Conservation (phyloP, 2,888 invertebrate genomes). For the Eristalis tenax region DNA sequence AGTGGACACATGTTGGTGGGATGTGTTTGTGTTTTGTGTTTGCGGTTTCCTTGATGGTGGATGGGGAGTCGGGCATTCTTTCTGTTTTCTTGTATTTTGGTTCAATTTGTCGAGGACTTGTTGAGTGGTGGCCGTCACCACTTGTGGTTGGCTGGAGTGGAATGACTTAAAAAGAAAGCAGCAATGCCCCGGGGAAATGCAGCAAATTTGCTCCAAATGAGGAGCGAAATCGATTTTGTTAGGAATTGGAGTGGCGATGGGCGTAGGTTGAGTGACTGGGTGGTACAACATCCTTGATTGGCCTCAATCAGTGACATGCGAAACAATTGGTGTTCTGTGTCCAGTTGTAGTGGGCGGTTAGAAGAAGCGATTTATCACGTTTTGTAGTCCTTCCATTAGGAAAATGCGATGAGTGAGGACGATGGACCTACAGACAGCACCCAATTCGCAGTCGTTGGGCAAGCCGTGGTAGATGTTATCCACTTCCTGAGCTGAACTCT, state of each 20-base stretch:
- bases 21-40: constrained; percentile 17
- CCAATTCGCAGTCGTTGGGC: too few species aligned
- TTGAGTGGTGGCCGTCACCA: constrained; percentile 27
- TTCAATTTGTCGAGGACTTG: constrained; percentile 13
- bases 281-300: too few species aligned
- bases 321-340: too few species aligned
- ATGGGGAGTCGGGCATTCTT: not conserved
- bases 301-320: too few species aligned
- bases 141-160: not conserved
- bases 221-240: not conserved
- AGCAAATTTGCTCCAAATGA: not conserved
- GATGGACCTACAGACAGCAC: too few species aligned
- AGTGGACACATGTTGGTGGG: constrained; percentile 39
- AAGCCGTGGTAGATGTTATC: too few species aligned
- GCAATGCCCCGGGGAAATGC: not conserved
- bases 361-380: too few species aligned
- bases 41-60: not conserved
- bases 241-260: not conserved
- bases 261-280: too few species aligned
- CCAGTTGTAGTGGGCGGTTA: too few species aligned
- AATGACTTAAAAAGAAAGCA: not conserved
- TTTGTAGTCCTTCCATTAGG: too few species aligned
- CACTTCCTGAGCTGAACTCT: too few species aligned
- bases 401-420: too few species aligned
- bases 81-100: not conserved